Base-by-base conservation (phyloP, 2,797 vertebrate species). In the Alectoris magna region DNA sequence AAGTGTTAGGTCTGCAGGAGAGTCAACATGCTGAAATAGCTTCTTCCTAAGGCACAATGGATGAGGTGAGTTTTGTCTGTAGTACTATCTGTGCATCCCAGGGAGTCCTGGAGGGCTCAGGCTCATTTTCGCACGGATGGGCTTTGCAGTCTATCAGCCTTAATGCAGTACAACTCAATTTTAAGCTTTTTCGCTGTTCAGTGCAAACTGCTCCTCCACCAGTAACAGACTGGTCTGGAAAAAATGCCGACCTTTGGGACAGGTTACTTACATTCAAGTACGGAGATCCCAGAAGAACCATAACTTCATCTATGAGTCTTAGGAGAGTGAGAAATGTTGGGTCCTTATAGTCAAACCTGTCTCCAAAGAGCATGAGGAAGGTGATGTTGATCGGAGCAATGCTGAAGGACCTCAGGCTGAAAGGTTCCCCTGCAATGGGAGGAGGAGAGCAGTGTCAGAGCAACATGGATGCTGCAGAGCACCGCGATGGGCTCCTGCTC, bases 301-400 rank as follows among this genome's bases (percentile, higher is more conserved):
- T 98, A 24, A 98, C 73, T 76, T 98, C 97, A 12, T 98, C 97
- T 10, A 98, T 97, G 92, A 98, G 98, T 39, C 60, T 92, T 72
- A 98, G 38, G 69, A 98, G 94, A 29, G 97, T 96, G 73, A 96
- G 31, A 6, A 98, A 98, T 9, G 95, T 71, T 0, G 97, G 96
- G 77, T 98, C 97, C 43, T 78, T 83, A 53, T 98, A 98, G 81
- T 98, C 95, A 23, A 98, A 98, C 53, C 97, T 95, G 70, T 86
- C 97, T 56, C 98, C 97, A 6, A 98, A 98, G 27, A 98, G 96
- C 60, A 98, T 38, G 4, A 77, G 0, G 43, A 98, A 98, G 75
- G 96, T 98, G 93, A 98, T 6, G 23, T 98, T 98, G 95, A 97
- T 97, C 4, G 98, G 97, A 8, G 97, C 98, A 9, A 95, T 96